Evolutionary conservation across 1,140 invertebrate species (phyloP).

Genomic region (Cryptotermes secundus): DNA sequence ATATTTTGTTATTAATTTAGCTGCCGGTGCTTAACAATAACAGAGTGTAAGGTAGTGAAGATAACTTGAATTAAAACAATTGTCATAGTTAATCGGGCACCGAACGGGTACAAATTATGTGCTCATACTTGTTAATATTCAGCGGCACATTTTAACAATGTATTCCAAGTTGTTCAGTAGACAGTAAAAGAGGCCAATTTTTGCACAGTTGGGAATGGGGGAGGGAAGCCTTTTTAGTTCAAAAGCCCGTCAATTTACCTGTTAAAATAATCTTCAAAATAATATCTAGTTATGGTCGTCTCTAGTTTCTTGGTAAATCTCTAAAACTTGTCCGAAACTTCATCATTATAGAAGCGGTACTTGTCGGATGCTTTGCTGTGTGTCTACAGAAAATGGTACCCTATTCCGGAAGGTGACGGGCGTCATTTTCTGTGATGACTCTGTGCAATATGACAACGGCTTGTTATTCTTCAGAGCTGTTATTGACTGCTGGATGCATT

Average conservation of each 20-base stretch:
- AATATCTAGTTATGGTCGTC: not conserved
- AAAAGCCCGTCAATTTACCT: not conserved
- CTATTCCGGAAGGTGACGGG: not conserved
- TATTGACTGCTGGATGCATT: not conserved
- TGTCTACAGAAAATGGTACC: not conserved
- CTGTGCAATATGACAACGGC: not conserved
- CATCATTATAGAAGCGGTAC: not conserved
- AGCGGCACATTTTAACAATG: too few species aligned
- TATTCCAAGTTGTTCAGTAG: too few species aligned
- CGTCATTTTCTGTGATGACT: conserved; percentile 2
- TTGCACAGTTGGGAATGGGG: not conserved
- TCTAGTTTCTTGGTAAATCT: not conserved
- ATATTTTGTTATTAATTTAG: too few species aligned
- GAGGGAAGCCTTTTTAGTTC: not conserved
- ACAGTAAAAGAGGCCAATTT: too few species aligned
- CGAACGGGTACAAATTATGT: too few species aligned
- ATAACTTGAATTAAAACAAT: too few species aligned
- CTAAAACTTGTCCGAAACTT: not conserved
- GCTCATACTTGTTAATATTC: too few species aligned
- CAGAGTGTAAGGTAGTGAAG: too few species aligned
- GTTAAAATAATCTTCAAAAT: not conserved
- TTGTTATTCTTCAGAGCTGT: not conserved
- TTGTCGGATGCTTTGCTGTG: not conserved
- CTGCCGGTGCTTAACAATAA: too few species aligned
- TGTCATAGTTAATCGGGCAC: too few species aligned